Evolutionary conservation across 2,888 invertebrate genomes (phyloP).

Genomic region (Pimpla rufipes): DNA sequence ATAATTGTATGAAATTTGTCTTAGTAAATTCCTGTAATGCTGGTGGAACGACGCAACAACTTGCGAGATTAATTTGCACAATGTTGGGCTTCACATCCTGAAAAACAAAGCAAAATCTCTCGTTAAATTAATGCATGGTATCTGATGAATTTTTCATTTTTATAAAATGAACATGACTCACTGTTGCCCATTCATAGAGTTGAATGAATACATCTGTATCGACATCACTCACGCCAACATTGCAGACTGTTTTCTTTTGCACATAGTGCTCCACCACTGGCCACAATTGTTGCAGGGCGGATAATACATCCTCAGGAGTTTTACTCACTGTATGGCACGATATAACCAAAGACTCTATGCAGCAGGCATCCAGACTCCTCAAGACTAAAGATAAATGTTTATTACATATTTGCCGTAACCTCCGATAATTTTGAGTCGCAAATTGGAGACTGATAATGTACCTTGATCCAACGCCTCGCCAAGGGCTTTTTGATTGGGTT

Average conservation of each 20-base stretch:
- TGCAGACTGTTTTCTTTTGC: conserved; percentile 87
- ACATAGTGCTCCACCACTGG: conserved; percentile 91
- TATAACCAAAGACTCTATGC: conserved; percentile 93
- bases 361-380: conserved; percentile 89
- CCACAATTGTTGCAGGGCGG: conserved; percentile 91
- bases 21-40: conserved; percentile 95
- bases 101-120: conserved; percentile 63
- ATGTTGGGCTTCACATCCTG: conserved; percentile 92
- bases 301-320: conserved; percentile 76
- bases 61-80: conserved; percentile 96
- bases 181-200: conserved; percentile 91
- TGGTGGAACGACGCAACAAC: conserved; percentile 97
- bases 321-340: conserved; percentile 89
- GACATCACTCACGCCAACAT: conserved; percentile 95
- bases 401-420: conserved; percentile 28
- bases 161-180: conserved; percentile 75
- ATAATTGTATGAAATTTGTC: conserved; percentile 95
- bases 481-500: conserved; percentile 88
- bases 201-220: conserved; percentile 92
- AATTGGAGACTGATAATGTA: conserved; percentile 77
- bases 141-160: background rate
- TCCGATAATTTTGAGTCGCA: background rate
- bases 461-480: conserved; percentile 91
- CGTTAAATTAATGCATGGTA: conserved; percentile 5
- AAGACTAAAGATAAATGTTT: conserved; percentile 87